These are phyloP conservation scores for Pollachius pollachius DNA, from an alignment of 2,113 vertebrate genomes.

Conservation along the genomic window DNA sequence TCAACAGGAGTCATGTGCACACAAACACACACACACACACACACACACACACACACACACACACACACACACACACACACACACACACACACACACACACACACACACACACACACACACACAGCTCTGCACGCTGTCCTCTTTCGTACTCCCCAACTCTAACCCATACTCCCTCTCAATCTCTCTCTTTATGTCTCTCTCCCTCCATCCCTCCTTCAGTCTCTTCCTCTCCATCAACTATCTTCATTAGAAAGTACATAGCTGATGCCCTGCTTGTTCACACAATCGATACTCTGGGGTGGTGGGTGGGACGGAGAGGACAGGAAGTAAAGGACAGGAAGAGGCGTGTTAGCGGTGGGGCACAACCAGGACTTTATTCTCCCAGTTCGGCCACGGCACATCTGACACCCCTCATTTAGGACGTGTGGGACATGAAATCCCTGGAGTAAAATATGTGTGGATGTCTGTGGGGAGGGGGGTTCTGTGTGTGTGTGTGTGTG, in stretches of 20 bases:
- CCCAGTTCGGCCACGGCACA: slow-evolving; percentile 32
- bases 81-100: background rate
- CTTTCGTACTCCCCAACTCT: no score
- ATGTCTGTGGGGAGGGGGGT: background rate
- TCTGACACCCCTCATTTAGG: slow-evolving; percentile 50
- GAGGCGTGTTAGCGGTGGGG: no score
- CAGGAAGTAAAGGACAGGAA: no score
- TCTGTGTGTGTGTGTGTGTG: no score
- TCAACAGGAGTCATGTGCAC: background rate
- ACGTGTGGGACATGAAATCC: slow-evolving; percentile 53
- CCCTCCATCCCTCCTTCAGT: slow-evolving; percentile 13
- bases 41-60: background rate
- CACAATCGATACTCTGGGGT: no score
- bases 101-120: background rate
- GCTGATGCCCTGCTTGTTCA: no score
- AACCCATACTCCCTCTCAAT: background rate
- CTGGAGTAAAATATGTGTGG: slow-evolving; percentile 27
- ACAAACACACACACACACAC: background rate
- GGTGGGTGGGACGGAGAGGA: no score
- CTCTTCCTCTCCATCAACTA: no score
- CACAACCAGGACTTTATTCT: slow-evolving; percentile 56
- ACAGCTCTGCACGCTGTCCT: no score
- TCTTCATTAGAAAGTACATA: no score
- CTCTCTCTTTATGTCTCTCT: slow-evolving; percentile 18
- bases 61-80: background rate